phyloP scores from a whole-genome alignment of 2,113 vertebrate genomes.

The Nerophis ophidion region DNA sequence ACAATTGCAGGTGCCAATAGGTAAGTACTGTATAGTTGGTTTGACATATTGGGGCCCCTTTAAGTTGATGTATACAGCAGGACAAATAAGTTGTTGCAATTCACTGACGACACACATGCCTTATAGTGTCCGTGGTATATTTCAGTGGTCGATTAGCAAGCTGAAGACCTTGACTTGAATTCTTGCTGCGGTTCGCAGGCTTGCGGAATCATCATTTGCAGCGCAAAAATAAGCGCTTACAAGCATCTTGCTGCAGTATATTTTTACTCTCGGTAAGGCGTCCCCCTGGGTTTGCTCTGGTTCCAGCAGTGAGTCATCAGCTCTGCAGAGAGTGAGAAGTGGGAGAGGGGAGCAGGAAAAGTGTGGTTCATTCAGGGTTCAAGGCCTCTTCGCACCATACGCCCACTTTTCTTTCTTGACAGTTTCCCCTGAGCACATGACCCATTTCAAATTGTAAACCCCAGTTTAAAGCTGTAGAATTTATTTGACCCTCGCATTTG shows the following conservation, averaged over 20 bases:
- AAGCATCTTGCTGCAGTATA: slow-evolving; percentile 16
- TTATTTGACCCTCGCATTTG: slow-evolving; percentile 22
- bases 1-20: too few relatives aligned
- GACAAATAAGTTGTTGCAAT: too few relatives aligned
- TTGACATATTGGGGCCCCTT: too few relatives aligned
- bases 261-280: background rate
- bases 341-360: slow-evolving; percentile 26
- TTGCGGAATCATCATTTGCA: background rate
- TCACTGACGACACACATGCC: too few relatives aligned
- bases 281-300: slow-evolving; percentile 25
- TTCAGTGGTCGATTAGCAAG: background rate
- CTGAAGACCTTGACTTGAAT: background rate
- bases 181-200: background rate
- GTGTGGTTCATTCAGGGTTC: slow-evolving; percentile 60
- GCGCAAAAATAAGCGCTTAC: background rate
- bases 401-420: slow-evolving; percentile 29
- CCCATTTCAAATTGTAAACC: slow-evolving; percentile 32
- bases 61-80: too few relatives aligned
- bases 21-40: too few relatives aligned
- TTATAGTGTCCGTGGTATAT: background rate
- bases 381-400: slow-evolving; percentile 36
- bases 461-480: slow-evolving; percentile 1
- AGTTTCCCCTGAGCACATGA: slow-evolving; percentile 32
- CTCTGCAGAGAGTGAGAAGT: slow-evolving; percentile 38
- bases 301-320: slow-evolving; percentile 59